phyloP scores from a whole-genome alignment of 1,140 invertebrate genomes.

The Doryteuthis pealeii region DNA sequence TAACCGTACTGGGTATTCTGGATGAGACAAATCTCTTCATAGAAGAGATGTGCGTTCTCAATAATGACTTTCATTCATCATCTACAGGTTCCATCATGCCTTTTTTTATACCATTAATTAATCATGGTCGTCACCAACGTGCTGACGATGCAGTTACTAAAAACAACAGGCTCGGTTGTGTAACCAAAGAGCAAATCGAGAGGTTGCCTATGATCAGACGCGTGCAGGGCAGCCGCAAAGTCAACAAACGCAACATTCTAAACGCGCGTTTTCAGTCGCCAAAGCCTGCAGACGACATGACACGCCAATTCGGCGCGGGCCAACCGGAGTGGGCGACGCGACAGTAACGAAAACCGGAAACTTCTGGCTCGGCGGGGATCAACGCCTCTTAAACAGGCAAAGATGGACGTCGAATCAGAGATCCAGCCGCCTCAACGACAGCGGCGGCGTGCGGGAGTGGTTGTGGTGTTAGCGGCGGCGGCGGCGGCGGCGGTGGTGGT shows the following conservation, averaged over 20 bases:
- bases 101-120: conserved; percentile 91
- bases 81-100: conserved; percentile 90
- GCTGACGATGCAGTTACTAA: conserved; percentile 73
- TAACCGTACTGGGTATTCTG: conserved; percentile 80
- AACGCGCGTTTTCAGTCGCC: background rate
- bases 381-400: too few relatives aligned
- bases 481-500: too few relatives aligned
- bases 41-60: conserved; percentile 69
- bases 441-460: too few relatives aligned
- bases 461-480: too few relatives aligned
- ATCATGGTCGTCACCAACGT: conserved; percentile 94
- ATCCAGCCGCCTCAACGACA: too few relatives aligned
- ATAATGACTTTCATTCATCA: conserved; percentile 70
- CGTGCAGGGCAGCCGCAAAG: conserved; percentile 33
- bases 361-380: background rate
- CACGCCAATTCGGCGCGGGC: background rate
- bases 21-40: conserved; percentile 59
- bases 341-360: background rate
- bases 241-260: background rate
- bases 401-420: too few relatives aligned
- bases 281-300: background rate
- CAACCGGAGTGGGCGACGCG: background rate
- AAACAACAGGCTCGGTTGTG: conserved; percentile 45
- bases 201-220: conserved; percentile 47
- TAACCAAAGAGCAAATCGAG: conserved; percentile 31